Percentiles rank a stretch among this genome's conserved stretches.
Conservation (phyloP, 2,797 vertebrate genomes). For the Myotis findleyi region DNA sequence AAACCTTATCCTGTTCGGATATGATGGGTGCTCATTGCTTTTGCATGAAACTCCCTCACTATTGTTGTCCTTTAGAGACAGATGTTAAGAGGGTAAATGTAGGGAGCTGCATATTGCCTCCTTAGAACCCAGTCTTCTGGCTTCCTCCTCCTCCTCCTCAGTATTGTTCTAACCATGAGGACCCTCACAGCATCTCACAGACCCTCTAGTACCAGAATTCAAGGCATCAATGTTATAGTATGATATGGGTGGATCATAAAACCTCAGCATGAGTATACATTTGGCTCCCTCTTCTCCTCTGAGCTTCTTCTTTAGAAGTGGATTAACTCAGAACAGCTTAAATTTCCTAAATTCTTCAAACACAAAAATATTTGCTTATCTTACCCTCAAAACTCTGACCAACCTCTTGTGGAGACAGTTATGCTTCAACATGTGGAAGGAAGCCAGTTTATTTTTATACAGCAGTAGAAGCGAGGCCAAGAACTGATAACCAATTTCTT, state of each 20-base stretch:
- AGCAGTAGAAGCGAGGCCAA: conserved; percentile 1
- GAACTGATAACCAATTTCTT: conserved; percentile 20
- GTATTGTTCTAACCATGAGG: neutral
- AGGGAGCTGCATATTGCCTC: neutral
- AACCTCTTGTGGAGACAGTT: neutral
- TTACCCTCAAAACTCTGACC: conserved; percentile 41
- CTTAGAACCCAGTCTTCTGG: neutral
- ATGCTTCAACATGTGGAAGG: neutral
- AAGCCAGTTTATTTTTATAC: conserved; percentile 73
- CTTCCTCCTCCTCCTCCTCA: neutral
- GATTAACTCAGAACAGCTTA: conserved; percentile 19
- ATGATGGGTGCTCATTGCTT: neutral
- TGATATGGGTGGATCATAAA: neutral
- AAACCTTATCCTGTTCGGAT: neutral
- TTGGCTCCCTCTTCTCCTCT: neutral
- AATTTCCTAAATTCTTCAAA: conserved; percentile 16
- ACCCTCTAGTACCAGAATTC: neutral
- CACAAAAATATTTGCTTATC: conserved; percentile 19
- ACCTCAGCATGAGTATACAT: neutral
- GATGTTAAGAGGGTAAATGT: neutral
- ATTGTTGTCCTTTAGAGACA: neutral
- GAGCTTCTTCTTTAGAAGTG: conserved; percentile 22
- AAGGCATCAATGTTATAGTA: neutral
- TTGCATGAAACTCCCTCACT: neutral
- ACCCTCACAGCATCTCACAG: neutral